phyloP scores from a whole-genome alignment of 2,797 vertebrate genomes.

The Rhabdophis nuchalis region DNA sequence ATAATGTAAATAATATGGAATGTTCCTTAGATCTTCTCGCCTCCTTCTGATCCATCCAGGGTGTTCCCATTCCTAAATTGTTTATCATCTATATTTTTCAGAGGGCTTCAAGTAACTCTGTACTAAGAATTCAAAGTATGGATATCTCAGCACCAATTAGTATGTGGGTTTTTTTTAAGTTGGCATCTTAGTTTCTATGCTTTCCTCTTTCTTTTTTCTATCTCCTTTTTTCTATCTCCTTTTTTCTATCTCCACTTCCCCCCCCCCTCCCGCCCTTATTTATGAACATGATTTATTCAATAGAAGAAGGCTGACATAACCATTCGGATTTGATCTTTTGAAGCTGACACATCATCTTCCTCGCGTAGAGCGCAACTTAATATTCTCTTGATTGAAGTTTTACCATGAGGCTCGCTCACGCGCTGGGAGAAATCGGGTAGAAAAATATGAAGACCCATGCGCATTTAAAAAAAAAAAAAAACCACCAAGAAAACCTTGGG shows the following conservation, averaged over 20 bases:
- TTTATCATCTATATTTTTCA: not conserved
- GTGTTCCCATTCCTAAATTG: not conserved
- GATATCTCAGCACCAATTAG: constrained; percentile 14
- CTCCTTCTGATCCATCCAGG: not conserved
- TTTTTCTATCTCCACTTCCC: not conserved
- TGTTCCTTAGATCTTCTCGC: not conserved
- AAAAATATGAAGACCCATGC: constrained; percentile 24
- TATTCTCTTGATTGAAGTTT: constrained; percentile 50
- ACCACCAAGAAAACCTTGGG: not conserved
- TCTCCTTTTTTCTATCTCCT: too few species aligned
- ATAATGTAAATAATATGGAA: not conserved
- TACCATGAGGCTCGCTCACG: not conserved
- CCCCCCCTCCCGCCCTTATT: not conserved
- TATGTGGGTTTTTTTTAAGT: not conserved
- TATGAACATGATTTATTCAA: constrained; percentile 60
- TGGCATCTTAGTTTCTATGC: constrained; percentile 26
- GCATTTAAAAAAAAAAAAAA: constrained; percentile 11
- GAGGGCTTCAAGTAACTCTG: not conserved
- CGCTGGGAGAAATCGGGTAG: constrained; percentile 30
- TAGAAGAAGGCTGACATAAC: constrained; percentile 54
- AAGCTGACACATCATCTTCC: constrained; percentile 40
- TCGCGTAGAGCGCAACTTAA: constrained; percentile 32
- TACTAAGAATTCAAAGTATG: constrained; percentile 29
- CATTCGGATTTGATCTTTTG: constrained; percentile 48
- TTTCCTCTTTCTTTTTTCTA: constrained; percentile 6